Conservation (phyloP, 2,888 invertebrate species). For the Anoplius nigerrimus region DNA sequence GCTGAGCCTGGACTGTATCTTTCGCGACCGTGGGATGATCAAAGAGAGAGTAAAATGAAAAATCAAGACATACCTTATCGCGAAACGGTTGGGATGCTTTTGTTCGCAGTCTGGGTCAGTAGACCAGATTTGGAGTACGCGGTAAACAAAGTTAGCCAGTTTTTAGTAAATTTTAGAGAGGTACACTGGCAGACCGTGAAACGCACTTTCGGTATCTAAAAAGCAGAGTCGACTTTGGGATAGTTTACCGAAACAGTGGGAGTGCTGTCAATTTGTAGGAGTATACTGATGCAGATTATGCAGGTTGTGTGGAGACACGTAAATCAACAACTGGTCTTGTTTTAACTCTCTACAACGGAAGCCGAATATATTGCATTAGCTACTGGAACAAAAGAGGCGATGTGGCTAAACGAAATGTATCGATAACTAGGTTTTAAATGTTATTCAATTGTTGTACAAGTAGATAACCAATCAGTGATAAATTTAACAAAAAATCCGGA, state of each 20-base stretch:
- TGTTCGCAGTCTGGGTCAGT: conserved; percentile 7
- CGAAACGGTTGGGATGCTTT: too few relatives aligned
- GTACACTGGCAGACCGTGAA: background rate
- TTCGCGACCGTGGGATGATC: background rate
- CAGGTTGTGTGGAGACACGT: conserved; percentile 9
- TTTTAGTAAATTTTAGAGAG: background rate
- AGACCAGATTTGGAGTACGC: conserved; percentile 16
- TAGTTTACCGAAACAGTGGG: conserved; percentile 33
- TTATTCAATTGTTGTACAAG: conserved; percentile 20
- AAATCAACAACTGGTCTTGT: conserved; percentile 1
- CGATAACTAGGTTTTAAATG: conserved; percentile 27
- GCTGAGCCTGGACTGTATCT: conserved; percentile 2
- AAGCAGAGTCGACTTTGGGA: conserved; percentile 38
- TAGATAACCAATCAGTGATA: conserved; percentile 42
- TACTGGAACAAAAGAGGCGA: conserved; percentile 36
- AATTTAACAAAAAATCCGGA: conserved; percentile 35
- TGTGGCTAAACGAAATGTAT: conserved; percentile 32
- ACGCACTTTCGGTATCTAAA: conserved; percentile 37
- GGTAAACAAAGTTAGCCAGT: conserved; percentile 7
- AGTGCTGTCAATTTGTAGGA: conserved; percentile 29
- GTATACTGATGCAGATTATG: conserved; percentile 33
- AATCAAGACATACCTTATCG: background rate
- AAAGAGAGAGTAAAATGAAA: background rate
- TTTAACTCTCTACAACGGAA: conserved; percentile 36
- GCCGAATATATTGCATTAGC: conserved; percentile 47